These are phyloP conservation scores for Rotaria macrura DNA, from an alignment of 2,888 invertebrate species.

Conservation along the genomic window DNA sequence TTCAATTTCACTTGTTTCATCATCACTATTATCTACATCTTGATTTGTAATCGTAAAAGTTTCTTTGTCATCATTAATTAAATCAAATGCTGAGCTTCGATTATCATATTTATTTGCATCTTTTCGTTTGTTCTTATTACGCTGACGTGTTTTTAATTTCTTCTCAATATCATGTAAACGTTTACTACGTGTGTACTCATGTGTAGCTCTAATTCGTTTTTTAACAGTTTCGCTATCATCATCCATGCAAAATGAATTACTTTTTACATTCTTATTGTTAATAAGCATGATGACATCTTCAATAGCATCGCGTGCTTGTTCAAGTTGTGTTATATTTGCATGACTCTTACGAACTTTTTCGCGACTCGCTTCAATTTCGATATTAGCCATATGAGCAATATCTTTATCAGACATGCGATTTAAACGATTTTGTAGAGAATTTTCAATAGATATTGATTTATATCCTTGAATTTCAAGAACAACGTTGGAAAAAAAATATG, in stretches of 20 bases:
- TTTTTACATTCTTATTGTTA: neutral
- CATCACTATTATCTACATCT: neutral
- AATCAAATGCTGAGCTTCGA: neutral
- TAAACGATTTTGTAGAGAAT: neutral
- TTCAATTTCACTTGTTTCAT: neutral
- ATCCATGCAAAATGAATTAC: neutral
- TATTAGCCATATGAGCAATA: neutral
- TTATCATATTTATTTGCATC: neutral
- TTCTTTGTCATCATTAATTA: neutral
- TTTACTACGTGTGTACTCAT: neutral
- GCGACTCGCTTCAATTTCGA: neutral
- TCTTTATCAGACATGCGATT: neutral
- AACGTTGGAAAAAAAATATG: neutral
- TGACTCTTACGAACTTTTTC: neutral
- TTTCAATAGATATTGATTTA: neutral
- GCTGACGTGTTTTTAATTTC: neutral
- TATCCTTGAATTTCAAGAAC: neutral
- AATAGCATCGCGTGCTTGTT: neutral
- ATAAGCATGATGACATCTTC: neutral
- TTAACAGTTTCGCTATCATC: neutral
- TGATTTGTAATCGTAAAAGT: neutral
- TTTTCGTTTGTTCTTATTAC: neutral
- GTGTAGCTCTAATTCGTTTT: neutral
- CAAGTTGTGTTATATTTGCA: neutral
- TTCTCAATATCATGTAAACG: neutral